These are phyloP conservation scores for Seriola rivoliana DNA, from an alignment of 2,113 vertebrate genomes.

Conservation along the genomic window DNA sequence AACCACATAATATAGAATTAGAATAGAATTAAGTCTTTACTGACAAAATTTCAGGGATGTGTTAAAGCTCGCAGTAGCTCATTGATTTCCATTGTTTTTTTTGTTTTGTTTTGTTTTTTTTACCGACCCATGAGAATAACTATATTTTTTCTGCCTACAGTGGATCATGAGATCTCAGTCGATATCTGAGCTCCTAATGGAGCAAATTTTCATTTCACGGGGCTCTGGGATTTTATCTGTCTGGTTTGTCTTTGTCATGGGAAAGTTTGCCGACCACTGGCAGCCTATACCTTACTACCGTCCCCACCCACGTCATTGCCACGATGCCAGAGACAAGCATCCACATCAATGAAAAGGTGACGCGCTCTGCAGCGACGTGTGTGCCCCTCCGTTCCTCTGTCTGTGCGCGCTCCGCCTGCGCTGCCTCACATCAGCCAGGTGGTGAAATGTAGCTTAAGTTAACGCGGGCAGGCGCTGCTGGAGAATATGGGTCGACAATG, in stretches of 20 bases:
- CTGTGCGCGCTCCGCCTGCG: constrained; percentile 62
- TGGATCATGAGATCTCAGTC: background rate
- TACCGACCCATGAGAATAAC: background rate
- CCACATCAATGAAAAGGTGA: constrained; percentile 75
- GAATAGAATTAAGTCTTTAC: background rate
- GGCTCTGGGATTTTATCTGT: background rate
- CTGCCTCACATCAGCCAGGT: constrained; percentile 68
- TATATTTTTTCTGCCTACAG: background rate
- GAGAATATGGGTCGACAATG: constrained; percentile 40
- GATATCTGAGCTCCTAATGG: background rate
- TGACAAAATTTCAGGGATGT: background rate
- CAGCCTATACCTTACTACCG: constrained; percentile 21
- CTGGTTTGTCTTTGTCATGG: background rate
- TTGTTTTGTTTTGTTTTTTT: too few species aligned
- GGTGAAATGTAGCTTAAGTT: constrained; percentile 67
- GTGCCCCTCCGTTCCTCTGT: constrained; percentile 39
- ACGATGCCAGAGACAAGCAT: constrained; percentile 28
- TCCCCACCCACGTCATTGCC: constrained; percentile 59
- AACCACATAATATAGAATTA: background rate
- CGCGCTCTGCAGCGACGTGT: constrained; percentile 63
- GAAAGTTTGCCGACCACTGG: constrained; percentile 24
- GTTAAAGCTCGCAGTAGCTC: background rate
- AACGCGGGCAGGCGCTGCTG: constrained; percentile 36
- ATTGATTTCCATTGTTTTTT: background rate
- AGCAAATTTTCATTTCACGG: background rate